Percentiles rank a stretch among this genome's conserved stretches.
These are phyloP conservation scores for Drosophila longiperda DNA, from an alignment of 2,888 invertebrate genomes.

Conservation along the genomic window DNA sequence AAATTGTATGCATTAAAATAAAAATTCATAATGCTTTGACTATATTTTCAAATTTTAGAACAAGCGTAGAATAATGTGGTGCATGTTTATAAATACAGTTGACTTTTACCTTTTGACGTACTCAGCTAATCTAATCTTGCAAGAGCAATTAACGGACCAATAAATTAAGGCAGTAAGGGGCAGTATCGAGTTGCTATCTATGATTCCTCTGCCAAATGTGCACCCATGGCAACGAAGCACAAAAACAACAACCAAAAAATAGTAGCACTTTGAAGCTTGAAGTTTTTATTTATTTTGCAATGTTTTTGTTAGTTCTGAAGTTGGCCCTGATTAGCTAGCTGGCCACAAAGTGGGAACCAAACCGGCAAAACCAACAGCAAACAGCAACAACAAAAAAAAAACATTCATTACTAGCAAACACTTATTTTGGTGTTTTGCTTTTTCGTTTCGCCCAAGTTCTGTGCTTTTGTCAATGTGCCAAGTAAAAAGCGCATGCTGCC, in stretches of 20 bases:
- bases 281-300: conserved; percentile 40
- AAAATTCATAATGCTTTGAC: too few relatives aligned
- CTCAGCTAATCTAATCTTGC: conserved; percentile 41
- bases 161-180: conserved; percentile 39
- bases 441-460: conserved; percentile 61
- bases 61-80: not conserved
- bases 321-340: conserved; percentile 36
- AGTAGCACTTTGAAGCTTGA: conserved; percentile 42
- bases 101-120: not conserved
- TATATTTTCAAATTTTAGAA: not conserved
- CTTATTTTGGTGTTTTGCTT: conserved; percentile 40
- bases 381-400: conserved; percentile 6
- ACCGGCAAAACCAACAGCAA: conserved; percentile 7
- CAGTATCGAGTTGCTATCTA: conserved; percentile 14
- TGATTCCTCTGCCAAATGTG: conserved; percentile 45
- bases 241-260: not conserved
- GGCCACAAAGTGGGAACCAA: conserved; percentile 39
- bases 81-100: not conserved
- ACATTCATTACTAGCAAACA: conserved; percentile 50
- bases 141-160: conserved; percentile 22
- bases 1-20: not conserved
- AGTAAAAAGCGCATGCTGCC: conserved; percentile 58
- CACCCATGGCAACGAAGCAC: conserved; percentile 45
- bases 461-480: conserved; percentile 67
- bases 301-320: conserved; percentile 27